Evolutionary conservation across 2,888 invertebrate genomes (phyloP).

Genomic region (Xestia sexstrigata): DNA sequence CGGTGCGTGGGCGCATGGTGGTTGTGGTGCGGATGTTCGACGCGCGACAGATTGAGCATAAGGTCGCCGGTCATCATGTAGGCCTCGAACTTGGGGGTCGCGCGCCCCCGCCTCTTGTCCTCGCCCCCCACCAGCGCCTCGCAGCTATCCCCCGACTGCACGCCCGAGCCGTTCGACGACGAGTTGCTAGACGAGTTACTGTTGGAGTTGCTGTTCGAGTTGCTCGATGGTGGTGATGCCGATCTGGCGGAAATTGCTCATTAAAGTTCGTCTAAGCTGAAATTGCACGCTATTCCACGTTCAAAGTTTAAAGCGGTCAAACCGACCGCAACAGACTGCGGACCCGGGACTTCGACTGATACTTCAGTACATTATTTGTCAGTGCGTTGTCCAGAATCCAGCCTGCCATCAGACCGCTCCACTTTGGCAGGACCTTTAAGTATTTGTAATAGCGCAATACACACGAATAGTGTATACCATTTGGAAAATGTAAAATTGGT

Average conservation of each 20-base stretch:
- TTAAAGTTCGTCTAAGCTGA: background rate
- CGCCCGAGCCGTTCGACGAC: slow-evolving; percentile 88
- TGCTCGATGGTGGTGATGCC: slow-evolving; percentile 86
- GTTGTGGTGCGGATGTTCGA: slow-evolving; percentile 92
- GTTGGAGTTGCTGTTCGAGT: slow-evolving; percentile 81
- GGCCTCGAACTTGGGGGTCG: slow-evolving; percentile 94
- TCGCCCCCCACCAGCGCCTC: slow-evolving; percentile 85
- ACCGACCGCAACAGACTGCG: background rate
- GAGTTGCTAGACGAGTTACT: slow-evolving; percentile 83
- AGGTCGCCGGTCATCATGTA: slow-evolving; percentile 99
- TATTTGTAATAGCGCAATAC: background rate
- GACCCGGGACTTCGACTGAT: background rate
- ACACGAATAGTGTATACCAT: background rate
- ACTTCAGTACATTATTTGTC: background rate
- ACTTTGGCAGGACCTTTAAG: background rate
- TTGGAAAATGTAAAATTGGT: background rate
- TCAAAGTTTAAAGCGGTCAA: background rate
- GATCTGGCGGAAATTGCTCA: slow-evolving; percentile 74
- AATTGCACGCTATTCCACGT: background rate
- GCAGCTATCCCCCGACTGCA: slow-evolving; percentile 89
- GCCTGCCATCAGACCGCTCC: background rate
- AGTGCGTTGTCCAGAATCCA: background rate
- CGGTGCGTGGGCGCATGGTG: slow-evolving; percentile 88
- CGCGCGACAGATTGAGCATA: slow-evolving; percentile 97
- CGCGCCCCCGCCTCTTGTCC: slow-evolving; percentile 80